Evolutionary conservation across 2,797 vertebrate genomes (phyloP).

Genomic region (Thunnus albacares): DNA sequence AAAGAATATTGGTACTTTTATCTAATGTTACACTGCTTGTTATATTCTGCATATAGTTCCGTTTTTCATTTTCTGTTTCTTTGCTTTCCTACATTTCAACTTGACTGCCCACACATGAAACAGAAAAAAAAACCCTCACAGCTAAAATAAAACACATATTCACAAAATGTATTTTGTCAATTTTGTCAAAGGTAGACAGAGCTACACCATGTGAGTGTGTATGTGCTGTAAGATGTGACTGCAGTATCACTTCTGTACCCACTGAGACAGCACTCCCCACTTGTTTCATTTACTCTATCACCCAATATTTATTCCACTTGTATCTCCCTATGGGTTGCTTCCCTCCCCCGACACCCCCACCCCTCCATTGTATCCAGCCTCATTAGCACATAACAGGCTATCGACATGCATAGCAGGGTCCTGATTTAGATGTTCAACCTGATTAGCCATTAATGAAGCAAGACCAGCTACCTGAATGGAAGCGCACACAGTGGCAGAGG

Average conservation of each 20-base stretch:
- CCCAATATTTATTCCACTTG: conserved; percentile 69
- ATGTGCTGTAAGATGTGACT: conserved; percentile 12
- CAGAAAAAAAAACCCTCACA: not conserved
- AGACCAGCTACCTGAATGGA: conserved; percentile 77
- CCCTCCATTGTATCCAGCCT: conserved; percentile 80
- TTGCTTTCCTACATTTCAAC: not conserved
- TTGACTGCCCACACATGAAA: not conserved
- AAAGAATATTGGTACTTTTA: not conserved
- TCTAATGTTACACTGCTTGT: not conserved
- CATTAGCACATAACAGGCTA: conserved; percentile 92
- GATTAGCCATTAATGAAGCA: conserved; percentile 87
- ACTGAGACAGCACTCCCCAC: conserved; percentile 39
- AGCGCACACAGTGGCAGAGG: conserved; percentile 62
- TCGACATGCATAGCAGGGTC: conserved; percentile 90
- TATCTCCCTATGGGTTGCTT: conserved; percentile 73
- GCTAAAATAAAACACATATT: not conserved
- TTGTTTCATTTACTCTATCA: conserved; percentile 58
- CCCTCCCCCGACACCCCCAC: not conserved
- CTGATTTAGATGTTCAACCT: conserved; percentile 91
- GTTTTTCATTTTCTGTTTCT: not conserved
- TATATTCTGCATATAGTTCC: not conserved
- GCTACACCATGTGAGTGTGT: not conserved
- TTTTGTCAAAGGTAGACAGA: not conserved
- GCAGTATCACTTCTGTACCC: conserved; percentile 12
- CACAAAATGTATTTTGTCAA: not conserved